Evolutionary conservation across 2,888 invertebrate species (phyloP), one percentile per base, ranked within the genome.

Genomic region (Pyrrhia umbra): DNA sequence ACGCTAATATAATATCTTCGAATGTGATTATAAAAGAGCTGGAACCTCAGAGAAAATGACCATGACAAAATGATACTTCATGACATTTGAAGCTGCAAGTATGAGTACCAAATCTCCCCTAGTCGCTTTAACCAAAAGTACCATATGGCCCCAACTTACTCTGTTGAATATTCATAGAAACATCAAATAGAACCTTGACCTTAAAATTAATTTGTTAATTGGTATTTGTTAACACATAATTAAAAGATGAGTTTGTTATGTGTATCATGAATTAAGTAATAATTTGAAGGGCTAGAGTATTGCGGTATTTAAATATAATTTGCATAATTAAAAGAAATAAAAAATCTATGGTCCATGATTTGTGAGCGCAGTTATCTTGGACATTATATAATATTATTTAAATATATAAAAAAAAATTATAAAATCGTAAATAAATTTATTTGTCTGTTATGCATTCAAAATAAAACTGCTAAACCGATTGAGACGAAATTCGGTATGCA

Each of bases 151-250:
- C 47, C 6, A 56, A 75, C 40, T 40, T 40, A 49, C 34, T 37
- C 9, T 8, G 27, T 39, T 68, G 64, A 77, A 77, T 77, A 74
- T 75, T 75, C 50, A 69, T 69, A 39, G 34, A 68, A 43, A 61
- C 60, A 54, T 59, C 23, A 40, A 69, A 69, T 51, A 39, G 51
- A 54, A 64, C 70, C 74, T 61, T 73, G 62, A 62, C 59, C 56
- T 57, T 58, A 55, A 57, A 63, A 71, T 55, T 65, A 46, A 58
- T 65, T 60, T 51, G 46, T 60, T 77, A 69, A 76, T 74, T 76
- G 69, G 42, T 58, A 34, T 59, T 64, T 43, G 34, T 68, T 55
- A 63, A 56, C 20, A 50, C 57, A 51, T 37, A 16, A 50, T 74
- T 63, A 58, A 18, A 30, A 56, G 47, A 62, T 52, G 59, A 63